A percentile compares a stretch with the other conserved stretches of the same genome.
Evolutionary conservation across 2,113 vertebrate species (phyloP).

Genomic region (Zeus faber): DNA sequence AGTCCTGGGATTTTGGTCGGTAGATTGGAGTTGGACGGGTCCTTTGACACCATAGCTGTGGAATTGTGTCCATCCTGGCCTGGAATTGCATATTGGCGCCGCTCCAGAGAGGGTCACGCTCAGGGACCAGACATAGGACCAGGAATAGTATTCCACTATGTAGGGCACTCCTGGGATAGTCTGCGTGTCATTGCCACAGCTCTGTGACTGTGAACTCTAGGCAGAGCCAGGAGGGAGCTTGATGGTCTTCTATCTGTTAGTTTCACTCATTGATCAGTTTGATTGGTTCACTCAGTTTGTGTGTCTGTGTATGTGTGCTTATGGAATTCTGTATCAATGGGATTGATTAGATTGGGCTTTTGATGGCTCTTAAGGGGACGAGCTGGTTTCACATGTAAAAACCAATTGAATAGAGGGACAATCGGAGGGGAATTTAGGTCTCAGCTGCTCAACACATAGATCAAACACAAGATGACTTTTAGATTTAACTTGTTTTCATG

Average conservation of each 20-base stretch:
- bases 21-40: background rate
- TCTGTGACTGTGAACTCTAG: no score
- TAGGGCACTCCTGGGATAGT: background rate
- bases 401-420: no score
- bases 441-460: no score
- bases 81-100: background rate
- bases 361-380: conserved; percentile 30
- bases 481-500: no score
- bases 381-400: background rate
- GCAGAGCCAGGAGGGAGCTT: no score
- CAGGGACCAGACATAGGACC: no score
- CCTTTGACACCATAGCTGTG: conserved; percentile 6
- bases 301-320: conserved; percentile 1
- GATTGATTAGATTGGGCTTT: conserved; percentile 47
- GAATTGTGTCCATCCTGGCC: background rate
- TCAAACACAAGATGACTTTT: no score
- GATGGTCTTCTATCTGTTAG: conserved; percentile 22
- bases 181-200: background rate
- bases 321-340: conserved; percentile 11
- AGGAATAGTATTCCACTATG: no score
- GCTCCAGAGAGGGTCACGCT: conserved; percentile 1
- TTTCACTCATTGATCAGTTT: conserved; percentile 41
- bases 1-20: background rate
- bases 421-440: no score
- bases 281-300: conserved; percentile 25